phyloP scores from a whole-genome alignment of 2,113 vertebrate species.

The Rynchops niger region DNA sequence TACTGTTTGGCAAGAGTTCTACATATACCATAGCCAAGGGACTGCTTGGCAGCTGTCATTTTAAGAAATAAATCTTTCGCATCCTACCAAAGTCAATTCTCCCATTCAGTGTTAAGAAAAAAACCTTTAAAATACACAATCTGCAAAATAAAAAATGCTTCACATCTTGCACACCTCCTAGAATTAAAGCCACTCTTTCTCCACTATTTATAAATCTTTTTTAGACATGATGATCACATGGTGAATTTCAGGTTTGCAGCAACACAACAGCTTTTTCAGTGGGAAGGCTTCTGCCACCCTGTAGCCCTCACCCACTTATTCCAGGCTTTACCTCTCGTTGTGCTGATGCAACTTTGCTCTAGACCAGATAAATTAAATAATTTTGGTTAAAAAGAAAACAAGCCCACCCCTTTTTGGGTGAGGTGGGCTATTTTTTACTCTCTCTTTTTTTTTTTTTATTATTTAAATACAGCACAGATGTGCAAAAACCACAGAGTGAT shows the following conservation, averaged over 20 bases:
- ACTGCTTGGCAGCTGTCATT: not conserved
- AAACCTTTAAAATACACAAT: not conserved
- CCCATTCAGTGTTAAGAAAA: not conserved
- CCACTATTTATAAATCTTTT: not conserved
- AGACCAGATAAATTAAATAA: not conserved
- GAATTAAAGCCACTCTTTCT: not conserved
- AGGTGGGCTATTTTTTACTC: not conserved
- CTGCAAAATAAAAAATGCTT: not conserved
- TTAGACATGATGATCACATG: not conserved
- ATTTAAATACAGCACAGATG: slow-evolving; percentile 19
- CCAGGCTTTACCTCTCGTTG: not conserved
- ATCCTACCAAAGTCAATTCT: not conserved
- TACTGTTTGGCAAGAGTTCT: not conserved
- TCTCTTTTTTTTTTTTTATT: not conserved
- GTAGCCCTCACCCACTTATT: not conserved
- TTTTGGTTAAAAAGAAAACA: slow-evolving; percentile 18
- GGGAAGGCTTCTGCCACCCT: not conserved
- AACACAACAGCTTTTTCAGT: not conserved
- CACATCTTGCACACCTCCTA: not conserved
- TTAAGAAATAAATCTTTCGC: not conserved
- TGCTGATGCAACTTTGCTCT: not conserved
- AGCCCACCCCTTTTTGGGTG: not conserved
- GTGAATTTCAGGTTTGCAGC: not conserved
- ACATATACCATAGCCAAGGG: not conserved
- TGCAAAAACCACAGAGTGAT: slow-evolving; percentile 36